Conservation (phyloP, 2,888 invertebrate species). For the Mycalesis mineus region DNA sequence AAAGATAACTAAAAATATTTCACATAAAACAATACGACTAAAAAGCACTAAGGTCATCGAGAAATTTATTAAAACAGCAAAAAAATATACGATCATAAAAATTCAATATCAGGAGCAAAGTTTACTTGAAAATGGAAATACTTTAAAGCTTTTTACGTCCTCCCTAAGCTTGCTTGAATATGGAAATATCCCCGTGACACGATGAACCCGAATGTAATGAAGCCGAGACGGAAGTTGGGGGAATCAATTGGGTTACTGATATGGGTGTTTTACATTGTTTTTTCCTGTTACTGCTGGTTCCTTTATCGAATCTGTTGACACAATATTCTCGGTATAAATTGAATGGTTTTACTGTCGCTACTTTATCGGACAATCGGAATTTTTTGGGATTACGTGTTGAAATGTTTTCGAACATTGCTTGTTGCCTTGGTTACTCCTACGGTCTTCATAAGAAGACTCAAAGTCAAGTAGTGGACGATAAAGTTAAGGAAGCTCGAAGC, state of each 20-base stretch:
- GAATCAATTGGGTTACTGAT: slow-evolving; percentile 17
- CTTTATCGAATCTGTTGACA: slow-evolving; percentile 1
- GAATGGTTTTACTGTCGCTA: background rate
- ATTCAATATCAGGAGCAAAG: slow-evolving; percentile 5
- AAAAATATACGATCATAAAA: background rate
- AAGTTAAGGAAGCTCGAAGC: no score
- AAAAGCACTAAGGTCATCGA: background rate
- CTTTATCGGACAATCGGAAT: background rate
- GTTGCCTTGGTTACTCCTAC: no score
- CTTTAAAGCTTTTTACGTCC: slow-evolving; percentile 5
- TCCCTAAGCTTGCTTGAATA: slow-evolving; percentile 8
- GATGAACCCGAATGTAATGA: slow-evolving; percentile 15
- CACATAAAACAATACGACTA: no score
- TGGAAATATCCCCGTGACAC: background rate
- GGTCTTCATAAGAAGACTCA: no score
- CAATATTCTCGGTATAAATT: background rate
- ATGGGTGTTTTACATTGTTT: slow-evolving; percentile 11
- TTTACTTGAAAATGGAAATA: slow-evolving; percentile 10
- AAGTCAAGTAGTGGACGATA: no score
- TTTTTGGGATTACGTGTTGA: no score
- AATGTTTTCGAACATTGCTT: no score
- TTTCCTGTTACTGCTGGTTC: background rate
- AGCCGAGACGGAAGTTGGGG: slow-evolving; percentile 4
- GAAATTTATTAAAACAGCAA: background rate
- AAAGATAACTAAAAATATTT: no score